These are phyloP conservation scores for Ptychoptera albimana DNA, from an alignment of 2,888 invertebrate species.

Conservation along the genomic window DNA sequence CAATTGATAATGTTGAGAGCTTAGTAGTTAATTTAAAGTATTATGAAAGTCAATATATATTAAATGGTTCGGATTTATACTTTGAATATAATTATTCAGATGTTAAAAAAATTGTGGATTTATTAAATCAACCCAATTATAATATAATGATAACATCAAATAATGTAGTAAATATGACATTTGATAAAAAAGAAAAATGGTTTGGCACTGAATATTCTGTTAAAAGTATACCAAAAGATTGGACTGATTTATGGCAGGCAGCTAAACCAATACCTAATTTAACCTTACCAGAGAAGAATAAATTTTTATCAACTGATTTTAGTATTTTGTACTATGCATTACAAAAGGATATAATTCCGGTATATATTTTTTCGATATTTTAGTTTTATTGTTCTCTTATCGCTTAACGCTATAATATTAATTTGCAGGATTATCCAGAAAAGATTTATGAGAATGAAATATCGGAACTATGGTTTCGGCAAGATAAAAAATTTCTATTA, in stretches of 20 bases:
- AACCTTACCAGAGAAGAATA: conserved; percentile 52
- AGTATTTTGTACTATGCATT: conserved; percentile 14
- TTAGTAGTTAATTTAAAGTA: conserved; percentile 64
- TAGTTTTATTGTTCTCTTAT: background rate
- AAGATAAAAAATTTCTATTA: conserved; percentile 65
- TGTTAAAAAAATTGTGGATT: conserved; percentile 13
- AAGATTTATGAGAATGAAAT: conserved; percentile 38
- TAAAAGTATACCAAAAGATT: conserved; percentile 40
- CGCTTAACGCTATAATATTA: no score
- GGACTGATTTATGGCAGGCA: conserved; percentile 46
- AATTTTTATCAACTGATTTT: conserved; percentile 58
- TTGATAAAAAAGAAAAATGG: conserved; percentile 62
- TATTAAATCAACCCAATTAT: conserved; percentile 23
- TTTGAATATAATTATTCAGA: conserved; percentile 59
- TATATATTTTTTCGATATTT: background rate
- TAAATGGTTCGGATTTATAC: conserved; percentile 58
- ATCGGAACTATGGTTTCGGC: conserved; percentile 67
- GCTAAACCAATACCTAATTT: conserved; percentile 41
- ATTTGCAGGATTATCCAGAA: conserved; percentile 33
- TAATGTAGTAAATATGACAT: conserved; percentile 21
- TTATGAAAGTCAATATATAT: conserved; percentile 60
- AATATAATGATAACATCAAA: conserved; percentile 27
- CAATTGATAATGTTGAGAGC: conserved; percentile 62
- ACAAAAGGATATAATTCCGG: background rate
- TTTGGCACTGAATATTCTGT: conserved; percentile 64